Percentiles rank a stretch among this genome's conserved stretches.
Evolutionary conservation across 1,140 invertebrate species (phyloP).

Genomic region (Drosophila paulistorum): DNA sequence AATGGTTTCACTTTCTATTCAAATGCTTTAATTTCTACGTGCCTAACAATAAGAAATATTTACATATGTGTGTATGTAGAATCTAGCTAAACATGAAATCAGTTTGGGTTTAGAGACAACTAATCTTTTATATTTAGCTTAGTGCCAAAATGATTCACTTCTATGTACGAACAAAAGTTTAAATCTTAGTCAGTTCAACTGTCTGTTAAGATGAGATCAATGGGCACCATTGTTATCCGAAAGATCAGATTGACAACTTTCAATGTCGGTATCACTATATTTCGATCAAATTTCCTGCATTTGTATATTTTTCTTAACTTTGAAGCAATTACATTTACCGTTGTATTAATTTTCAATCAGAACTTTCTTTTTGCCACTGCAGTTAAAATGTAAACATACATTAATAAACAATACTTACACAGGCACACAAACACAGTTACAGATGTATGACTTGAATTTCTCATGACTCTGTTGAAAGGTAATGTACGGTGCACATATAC

Average conservation of each 20-base stretch:
- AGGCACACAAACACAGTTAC: background rate
- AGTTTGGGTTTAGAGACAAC: too few relatives aligned
- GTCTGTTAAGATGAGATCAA: background rate
- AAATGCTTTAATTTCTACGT: background rate
- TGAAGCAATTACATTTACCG: background rate
- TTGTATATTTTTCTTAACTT: background rate
- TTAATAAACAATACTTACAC: background rate
- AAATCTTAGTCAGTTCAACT: background rate
- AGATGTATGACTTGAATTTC: background rate
- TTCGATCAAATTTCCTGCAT: background rate
- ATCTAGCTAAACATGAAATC: too few relatives aligned
- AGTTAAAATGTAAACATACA: constrained; percentile 47
- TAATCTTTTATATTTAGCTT: too few relatives aligned
- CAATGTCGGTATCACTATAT: background rate
- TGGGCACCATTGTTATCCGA: background rate
- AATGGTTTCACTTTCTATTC: background rate
- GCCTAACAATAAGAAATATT: background rate
- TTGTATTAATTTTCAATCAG: constrained; percentile 28
- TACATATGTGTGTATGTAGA: too few relatives aligned
- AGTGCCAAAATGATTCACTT: too few relatives aligned
- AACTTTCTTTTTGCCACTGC: constrained; percentile 49
- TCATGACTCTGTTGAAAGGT: background rate
- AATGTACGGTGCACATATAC: background rate
- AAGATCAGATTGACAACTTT: background rate
- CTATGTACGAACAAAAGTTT: background rate